A percentile compares a stretch with the other conserved stretches of the same genome.
Evolutionary conservation across 2,113 vertebrate species (phyloP).

Genomic region (Anguilla japonica): DNA sequence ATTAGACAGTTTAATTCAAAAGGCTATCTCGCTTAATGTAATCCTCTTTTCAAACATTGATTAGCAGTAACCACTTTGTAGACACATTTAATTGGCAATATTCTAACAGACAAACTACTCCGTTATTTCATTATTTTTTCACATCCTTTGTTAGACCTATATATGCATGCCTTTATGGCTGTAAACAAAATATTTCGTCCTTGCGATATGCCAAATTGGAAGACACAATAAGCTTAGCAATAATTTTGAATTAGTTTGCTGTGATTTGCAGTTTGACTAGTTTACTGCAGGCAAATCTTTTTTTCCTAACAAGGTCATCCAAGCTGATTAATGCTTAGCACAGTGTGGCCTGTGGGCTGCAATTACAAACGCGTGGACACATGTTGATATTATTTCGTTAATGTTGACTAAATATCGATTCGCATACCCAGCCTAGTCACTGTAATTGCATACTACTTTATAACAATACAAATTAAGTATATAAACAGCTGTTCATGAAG

Average conservation of each 20-base stretch:
- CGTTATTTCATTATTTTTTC: conserved; percentile 82
- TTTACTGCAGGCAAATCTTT: neutral
- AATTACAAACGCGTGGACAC: neutral
- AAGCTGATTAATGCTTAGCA: neutral
- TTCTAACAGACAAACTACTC: conserved; percentile 79
- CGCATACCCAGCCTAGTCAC: neutral
- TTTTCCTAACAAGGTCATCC: neutral
- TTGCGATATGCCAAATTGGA: neutral
- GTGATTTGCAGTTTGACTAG: neutral
- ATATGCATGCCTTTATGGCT: conserved; percentile 70
- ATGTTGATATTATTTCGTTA: neutral
- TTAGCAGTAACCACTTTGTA: conserved; percentile 75
- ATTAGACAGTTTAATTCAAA: conserved; percentile 85
- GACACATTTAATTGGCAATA: conserved; percentile 83
- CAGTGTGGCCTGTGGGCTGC: neutral
- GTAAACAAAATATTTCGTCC: neutral
- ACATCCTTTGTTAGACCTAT: neutral
- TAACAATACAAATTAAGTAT: neutral
- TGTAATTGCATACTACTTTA: neutral
- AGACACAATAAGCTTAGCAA: neutral
- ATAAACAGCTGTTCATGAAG: neutral
- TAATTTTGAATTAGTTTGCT: neutral
- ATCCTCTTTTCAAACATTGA: conserved; percentile 82
- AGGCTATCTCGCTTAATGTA: conserved; percentile 83
- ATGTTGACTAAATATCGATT: neutral